A percentile compares a stretch with the other conserved stretches of the same genome.
Conservation (phyloP, 2,797 vertebrate genomes). For the Semaprochilodus insignis region DNA sequence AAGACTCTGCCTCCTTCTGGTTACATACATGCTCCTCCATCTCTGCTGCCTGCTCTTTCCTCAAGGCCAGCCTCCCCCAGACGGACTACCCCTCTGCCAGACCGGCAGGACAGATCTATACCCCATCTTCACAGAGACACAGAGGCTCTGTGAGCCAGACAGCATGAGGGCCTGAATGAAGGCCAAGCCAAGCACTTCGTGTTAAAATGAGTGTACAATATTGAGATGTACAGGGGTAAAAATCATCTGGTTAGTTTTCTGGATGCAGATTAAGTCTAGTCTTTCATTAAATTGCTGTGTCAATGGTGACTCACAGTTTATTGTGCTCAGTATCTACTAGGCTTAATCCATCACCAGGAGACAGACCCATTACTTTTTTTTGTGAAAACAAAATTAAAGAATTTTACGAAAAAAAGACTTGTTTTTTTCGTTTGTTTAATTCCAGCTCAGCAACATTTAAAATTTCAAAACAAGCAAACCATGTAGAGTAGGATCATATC, state of each 20-base stretch:
- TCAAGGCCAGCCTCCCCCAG: slow-evolving; percentile 46
- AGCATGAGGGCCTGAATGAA: slow-evolving; percentile 16
- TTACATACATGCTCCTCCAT: slow-evolving; percentile 37
- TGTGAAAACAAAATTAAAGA: slow-evolving; percentile 47
- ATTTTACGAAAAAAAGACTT: slow-evolving; percentile 38
- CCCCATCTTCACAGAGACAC: slow-evolving; percentile 41
- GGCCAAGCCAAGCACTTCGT: slow-evolving; percentile 56
- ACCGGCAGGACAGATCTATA: slow-evolving; percentile 32
- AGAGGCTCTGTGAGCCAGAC: slow-evolving; percentile 47
- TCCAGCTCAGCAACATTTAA: neutral
- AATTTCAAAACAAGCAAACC: neutral
- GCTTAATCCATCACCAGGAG: slow-evolving; percentile 26
- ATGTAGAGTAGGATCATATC: neutral
- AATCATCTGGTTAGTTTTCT: slow-evolving; percentile 31
- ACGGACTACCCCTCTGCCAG: slow-evolving; percentile 49
- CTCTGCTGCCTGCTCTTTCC: slow-evolving; percentile 45
- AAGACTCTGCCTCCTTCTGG: slow-evolving; percentile 41
- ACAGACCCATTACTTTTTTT: slow-evolving; percentile 31
- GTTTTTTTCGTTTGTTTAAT: slow-evolving; percentile 17
- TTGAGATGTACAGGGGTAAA: slow-evolving; percentile 56
- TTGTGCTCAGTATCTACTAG: slow-evolving; percentile 22
- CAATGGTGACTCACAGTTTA: slow-evolving; percentile 21
- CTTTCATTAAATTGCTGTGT: slow-evolving; percentile 42
- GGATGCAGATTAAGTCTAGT: slow-evolving; percentile 49
- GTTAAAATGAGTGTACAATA: slow-evolving; percentile 47